These are phyloP conservation scores for Sorex fumeus DNA, from an alignment of 2,113 vertebrate species.

Conservation along the genomic window DNA sequence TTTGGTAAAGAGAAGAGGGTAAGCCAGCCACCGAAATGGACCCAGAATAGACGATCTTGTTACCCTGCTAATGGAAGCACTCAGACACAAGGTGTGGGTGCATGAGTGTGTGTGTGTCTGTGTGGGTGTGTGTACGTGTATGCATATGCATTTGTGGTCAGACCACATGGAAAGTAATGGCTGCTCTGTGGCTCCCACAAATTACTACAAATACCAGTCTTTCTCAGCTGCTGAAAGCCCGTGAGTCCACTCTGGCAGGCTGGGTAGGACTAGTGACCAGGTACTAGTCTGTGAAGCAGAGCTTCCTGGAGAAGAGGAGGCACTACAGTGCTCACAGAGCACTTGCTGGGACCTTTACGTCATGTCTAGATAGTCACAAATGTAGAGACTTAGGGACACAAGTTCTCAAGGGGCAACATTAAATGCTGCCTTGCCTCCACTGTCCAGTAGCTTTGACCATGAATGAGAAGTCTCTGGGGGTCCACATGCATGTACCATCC, in stretches of 20 bases:
- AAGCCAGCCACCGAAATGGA: conserved; percentile 50
- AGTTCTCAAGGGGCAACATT: conserved; percentile 15
- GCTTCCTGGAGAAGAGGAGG: background rate
- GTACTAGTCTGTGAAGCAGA: background rate
- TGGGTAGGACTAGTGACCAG: background rate
- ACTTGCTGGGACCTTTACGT: background rate
- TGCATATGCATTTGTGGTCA: background rate
- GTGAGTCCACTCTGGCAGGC: background rate
- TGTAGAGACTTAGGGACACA: background rate
- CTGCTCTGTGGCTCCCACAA: background rate
- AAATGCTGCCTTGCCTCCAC: background rate
- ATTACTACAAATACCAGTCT: background rate
- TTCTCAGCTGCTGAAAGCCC: background rate
- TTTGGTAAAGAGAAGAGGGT: conserved; percentile 45
- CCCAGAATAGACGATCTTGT: background rate
- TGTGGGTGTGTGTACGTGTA: rapidly evolving
- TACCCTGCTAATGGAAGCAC: background rate
- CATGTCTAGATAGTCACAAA: background rate
- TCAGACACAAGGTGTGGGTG: background rate
- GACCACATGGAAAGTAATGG: background rate
- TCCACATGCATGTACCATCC: background rate
- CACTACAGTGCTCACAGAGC: background rate
- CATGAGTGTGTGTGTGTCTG: background rate
- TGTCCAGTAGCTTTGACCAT: background rate
- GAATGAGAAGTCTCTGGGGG: background rate